Base-by-base conservation (phyloP, 2,888 invertebrate genomes). In the Agrypnus murinus region DNA sequence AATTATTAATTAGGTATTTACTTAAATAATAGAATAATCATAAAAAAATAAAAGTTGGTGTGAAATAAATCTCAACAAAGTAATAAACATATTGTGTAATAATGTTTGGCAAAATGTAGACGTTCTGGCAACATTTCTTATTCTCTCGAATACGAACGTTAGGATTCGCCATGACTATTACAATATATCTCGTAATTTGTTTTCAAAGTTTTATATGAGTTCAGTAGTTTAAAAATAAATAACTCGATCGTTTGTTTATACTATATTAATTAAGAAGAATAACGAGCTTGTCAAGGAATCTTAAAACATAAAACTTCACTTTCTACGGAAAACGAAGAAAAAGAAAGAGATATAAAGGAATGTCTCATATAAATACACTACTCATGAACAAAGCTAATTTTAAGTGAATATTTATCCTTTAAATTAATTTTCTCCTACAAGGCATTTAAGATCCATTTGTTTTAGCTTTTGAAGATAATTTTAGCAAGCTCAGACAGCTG, bases 401-500 rank as follows among this genome's bases (percentile, higher is more conserved):
- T 58, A 58, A 58, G 58, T 14, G 25, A 36, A 31, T 14, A 40
- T 58, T 58, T 58, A 43, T 25, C 1, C 46, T 45, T 10, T 8
- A 62, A 62, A 62, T 62, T 62, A 62, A 62, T 62, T 48, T 62
- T 12, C 48, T 48, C 14, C 19, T 46, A 34, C 62, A 25, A 25
- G 46, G 34, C 17, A 46, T 62, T 32, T 46, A 36, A 34, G 25
- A 46, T 45, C 48, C 48, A 34, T 57, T 58, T 58, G n/a, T 45
- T 48, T 14, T 1, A 32, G 48, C 34, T 15, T 59, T 48, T 46
- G 48, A 62, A 45, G 62, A 31, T 67, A 69, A 69, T 62, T 73
- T 71, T 77, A 72, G 65, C 50, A 14, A 9, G 9, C 12, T 40
- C 14, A 58, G 72, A 73, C 78, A 78, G 78, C 78, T 77, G 77